Percentiles rank a stretch among this genome's conserved stretches.
These are phyloP conservation scores for Myotis planiceps DNA, from an alignment of 2,797 vertebrate genomes.

Conservation along the genomic window DNA sequence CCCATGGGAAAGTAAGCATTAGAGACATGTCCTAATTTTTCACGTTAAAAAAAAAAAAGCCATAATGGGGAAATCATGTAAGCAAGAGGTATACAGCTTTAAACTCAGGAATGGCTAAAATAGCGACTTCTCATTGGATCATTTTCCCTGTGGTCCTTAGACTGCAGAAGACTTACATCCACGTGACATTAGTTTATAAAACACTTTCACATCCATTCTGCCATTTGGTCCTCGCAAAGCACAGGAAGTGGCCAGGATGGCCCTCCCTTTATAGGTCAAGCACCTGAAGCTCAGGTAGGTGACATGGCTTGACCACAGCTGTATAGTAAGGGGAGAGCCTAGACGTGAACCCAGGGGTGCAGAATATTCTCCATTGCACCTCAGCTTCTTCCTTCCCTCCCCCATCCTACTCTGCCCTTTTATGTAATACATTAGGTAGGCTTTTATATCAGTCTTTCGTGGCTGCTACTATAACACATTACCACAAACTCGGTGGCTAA, in stretches of 20 bases:
- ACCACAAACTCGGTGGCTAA: neutral
- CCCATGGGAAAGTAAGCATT: conserved; percentile 53
- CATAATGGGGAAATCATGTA: conserved; percentile 25
- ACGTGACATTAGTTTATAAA: neutral
- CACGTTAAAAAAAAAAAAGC: conserved; percentile 28
- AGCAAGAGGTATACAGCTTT: neutral
- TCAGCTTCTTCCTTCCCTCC: neutral
- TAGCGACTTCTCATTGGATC: neutral
- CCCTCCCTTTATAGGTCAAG: neutral
- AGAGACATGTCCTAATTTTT: conserved; percentile 67
- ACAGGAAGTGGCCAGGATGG: neutral
- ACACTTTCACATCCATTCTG: neutral
- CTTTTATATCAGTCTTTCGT: neutral
- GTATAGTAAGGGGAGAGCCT: neutral
- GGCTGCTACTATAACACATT: neutral
- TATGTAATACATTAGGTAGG: neutral
- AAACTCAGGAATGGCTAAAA: conserved; percentile 20
- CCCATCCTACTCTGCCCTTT: neutral
- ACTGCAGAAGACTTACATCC: neutral
- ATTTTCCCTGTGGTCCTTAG: neutral
- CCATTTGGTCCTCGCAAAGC: neutral
- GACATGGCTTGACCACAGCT: neutral
- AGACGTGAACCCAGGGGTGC: too few relatives aligned
- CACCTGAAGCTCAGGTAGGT: neutral
- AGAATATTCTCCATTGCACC: neutral